Evolutionary conservation across 2,888 invertebrate genomes (phyloP).

Genomic region (Horisme vitalbata): DNA sequence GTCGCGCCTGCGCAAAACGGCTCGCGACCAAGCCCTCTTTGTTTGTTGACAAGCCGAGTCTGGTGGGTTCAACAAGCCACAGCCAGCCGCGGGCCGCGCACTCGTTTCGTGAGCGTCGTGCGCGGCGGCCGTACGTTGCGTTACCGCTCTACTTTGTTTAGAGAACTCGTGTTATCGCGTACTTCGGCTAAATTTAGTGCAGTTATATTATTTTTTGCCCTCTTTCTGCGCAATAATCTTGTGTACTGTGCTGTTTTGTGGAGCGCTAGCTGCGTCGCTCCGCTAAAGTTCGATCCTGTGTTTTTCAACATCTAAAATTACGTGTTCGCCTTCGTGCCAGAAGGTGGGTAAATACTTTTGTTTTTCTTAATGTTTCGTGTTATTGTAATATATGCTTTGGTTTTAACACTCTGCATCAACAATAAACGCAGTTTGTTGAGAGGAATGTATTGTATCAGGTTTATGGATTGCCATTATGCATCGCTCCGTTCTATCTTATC

Average conservation of each 20-base stretch:
- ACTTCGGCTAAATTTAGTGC: slow-evolving; percentile 70
- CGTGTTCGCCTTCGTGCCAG: slow-evolving; percentile 62
- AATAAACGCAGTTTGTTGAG: slow-evolving; percentile 6
- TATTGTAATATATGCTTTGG: slow-evolving; percentile 36
- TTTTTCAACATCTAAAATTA: slow-evolving; percentile 67
- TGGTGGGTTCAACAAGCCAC: slow-evolving; percentile 52
- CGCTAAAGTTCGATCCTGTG: slow-evolving; percentile 48
- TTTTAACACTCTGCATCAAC: slow-evolving; percentile 13
- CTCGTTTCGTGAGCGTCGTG: slow-evolving; percentile 50
- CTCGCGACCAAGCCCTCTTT: slow-evolving; percentile 70
- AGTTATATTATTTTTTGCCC: slow-evolving; percentile 49
- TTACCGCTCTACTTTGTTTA: slow-evolving; percentile 44
- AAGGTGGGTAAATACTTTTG: slow-evolving; percentile 60
- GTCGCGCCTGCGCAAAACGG: slow-evolving; percentile 66
- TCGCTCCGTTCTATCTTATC: slow-evolving; percentile 25
- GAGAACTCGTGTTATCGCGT: slow-evolving; percentile 58
- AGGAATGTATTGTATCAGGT: slow-evolving; percentile 15
- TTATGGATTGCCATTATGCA: slow-evolving; percentile 10
- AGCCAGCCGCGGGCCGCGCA: slow-evolving; percentile 46
- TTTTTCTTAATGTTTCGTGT: slow-evolving; percentile 46
- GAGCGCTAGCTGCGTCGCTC: slow-evolving; percentile 35
- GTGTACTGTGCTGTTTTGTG: slow-evolving; percentile 63
- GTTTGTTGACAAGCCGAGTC: slow-evolving; percentile 78
- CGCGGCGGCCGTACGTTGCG: slow-evolving; percentile 50
- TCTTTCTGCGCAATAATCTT: slow-evolving; percentile 56